A percentile compares a stretch with the other conserved stretches of the same genome.
phyloP scores from a whole-genome alignment of 2,797 vertebrate species.

The Salarias fasciatus region DNA sequence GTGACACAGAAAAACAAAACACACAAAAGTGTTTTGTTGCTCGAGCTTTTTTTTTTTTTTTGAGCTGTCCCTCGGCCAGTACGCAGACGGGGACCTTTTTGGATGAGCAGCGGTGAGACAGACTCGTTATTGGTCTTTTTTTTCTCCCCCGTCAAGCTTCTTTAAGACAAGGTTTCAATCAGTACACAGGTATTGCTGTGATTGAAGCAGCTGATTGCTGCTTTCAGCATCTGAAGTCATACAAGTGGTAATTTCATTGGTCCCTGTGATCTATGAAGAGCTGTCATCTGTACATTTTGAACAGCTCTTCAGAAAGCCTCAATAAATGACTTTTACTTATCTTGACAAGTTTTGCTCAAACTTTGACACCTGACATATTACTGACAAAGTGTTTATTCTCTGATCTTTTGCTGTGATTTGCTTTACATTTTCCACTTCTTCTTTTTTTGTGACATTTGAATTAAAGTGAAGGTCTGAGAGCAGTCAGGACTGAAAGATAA shows the following conservation, averaged over 20 bases:
- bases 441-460: neutral
- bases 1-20: neutral
- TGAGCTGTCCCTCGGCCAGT: slow-evolving; percentile 21
- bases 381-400: too few species aligned
- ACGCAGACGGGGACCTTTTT: slow-evolving; percentile 15
- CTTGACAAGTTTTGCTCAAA: neutral
- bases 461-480: neutral
- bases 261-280: slow-evolving; percentile 13
- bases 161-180: slow-evolving; percentile 46
- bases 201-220: slow-evolving; percentile 45
- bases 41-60: slow-evolving; percentile 24
- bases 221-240: slow-evolving; percentile 42
- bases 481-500: neutral
- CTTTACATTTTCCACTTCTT: neutral
- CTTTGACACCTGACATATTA: too few species aligned
- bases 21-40: slow-evolving; percentile 13
- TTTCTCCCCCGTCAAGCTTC: slow-evolving; percentile 31
- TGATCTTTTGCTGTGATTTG: neutral
- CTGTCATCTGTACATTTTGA: slow-evolving; percentile 20
- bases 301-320: neutral
- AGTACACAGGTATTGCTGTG: slow-evolving; percentile 29
- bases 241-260: slow-evolving; percentile 33
- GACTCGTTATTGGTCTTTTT: slow-evolving; percentile 33
- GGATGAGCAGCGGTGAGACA: slow-evolving; percentile 4
- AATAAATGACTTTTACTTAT: neutral